Evolutionary conservation across 1,140 invertebrate genomes (phyloP), one percentile per base, ranked within the genome.

Genomic region (Brachionus paranguensis): DNA sequence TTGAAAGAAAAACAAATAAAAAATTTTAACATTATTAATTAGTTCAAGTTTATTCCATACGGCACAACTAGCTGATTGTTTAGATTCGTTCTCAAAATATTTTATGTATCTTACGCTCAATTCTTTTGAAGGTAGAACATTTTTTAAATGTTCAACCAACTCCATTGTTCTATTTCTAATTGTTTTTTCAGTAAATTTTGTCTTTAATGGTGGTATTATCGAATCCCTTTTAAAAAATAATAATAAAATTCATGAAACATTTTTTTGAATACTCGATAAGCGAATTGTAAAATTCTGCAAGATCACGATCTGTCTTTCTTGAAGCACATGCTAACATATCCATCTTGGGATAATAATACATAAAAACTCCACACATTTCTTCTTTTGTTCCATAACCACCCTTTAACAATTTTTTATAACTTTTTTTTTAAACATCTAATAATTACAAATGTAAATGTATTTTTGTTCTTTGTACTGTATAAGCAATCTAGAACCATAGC

Each of bases 291-390:
- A 74, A 74, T 4, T 45, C 37, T 6, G 70, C 70, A 2, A 74
- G 10, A 20, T 74, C 33, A 43, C 45, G 14, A 20, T 74, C 70
- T 6, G 70, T 74, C 37, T 43, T 41, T 24, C n/a, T 24, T 45
- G 70, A 74, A 14, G 14, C 14, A 20, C 70, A 74, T 14, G n/a
- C 70, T 8, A 74, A 4, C 14, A 74, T 8, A 53, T 79, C 50
- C 0, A 79, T 55, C 24, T 64, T 79, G 12, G 78, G 78, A 79
- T 79, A 79, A 79, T 79, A 79, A 79, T 79, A 79, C 24, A 79
- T 79, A 55, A 79, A 79, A 20, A 60, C 17, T n/a, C 55, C 55
- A 55, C 78, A 79, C 78, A 79, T 79, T 64, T 79, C 78, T 10
- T 79, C 78, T 17, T 24, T 27, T 17, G 78, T 79, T 33, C 45